Conservation (phyloP, 2,113 vertebrate genomes). For the Phalacrocorax carbo region DNA sequence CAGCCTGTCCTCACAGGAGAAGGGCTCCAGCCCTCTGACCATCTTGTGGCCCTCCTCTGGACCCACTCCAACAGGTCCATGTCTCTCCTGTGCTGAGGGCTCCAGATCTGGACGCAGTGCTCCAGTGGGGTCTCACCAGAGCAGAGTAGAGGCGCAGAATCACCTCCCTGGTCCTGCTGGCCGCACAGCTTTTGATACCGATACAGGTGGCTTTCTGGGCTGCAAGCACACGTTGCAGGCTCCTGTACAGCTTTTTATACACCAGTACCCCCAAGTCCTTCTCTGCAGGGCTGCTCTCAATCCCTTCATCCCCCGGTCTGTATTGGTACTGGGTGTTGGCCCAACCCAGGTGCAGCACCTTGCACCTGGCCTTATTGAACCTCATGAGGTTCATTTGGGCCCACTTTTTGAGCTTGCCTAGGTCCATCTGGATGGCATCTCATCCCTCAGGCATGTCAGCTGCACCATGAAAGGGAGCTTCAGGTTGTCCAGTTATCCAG, state of each 20-base stretch:
- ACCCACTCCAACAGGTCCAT: rapidly evolving
- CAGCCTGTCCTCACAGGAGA: neutral
- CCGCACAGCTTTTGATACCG: neutral
- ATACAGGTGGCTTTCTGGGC: rapidly evolving
- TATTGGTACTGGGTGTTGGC: neutral
- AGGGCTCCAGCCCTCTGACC: rapidly evolving
- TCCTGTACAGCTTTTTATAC: neutral
- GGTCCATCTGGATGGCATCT: neutral
- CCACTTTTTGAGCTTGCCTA: neutral
- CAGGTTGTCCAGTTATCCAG: neutral
- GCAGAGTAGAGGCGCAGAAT: neutral
- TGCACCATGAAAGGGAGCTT: neutral
- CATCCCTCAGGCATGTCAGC: neutral
- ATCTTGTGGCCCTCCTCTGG: neutral
- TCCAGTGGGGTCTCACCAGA: neutral
- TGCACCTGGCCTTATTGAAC: neutral
- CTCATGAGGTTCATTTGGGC: neutral
- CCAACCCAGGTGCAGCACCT: rapidly evolving
- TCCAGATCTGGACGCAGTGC: neutral
- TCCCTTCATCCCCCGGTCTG: neutral
- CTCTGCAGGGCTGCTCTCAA: neutral
- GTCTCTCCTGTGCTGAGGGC: rapidly evolving
- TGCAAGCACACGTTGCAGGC: rapidly evolving
- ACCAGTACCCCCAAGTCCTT: neutral
- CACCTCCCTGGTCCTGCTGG: neutral